These are phyloP conservation scores for Numida meleagris DNA, from an alignment of 2,113 vertebrate genomes.

Conservation along the genomic window DNA sequence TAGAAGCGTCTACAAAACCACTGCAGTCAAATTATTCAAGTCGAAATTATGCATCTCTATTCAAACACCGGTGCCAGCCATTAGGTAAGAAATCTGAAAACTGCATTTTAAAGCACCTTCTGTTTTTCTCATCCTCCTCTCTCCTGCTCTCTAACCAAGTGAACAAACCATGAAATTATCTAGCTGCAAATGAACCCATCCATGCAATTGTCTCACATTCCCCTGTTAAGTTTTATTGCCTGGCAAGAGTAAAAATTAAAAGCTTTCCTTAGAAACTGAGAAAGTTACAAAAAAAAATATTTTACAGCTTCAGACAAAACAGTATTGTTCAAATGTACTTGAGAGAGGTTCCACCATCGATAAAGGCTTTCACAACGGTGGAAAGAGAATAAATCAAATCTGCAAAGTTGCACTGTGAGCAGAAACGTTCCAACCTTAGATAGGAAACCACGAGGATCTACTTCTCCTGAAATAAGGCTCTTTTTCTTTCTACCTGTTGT, in stretches of 20 bases:
- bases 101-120: slow-evolving; percentile 5
- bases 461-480: background rate
- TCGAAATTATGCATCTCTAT: background rate
- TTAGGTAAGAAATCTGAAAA: background rate
- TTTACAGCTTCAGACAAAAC: slow-evolving; percentile 6
- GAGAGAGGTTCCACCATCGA: background rate
- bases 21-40: background rate
- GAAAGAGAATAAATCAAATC: background rate
- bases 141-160: slow-evolving; percentile 24
- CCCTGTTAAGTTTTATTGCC: slow-evolving; percentile 35
- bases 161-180: slow-evolving; percentile 69
- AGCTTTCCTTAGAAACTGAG: slow-evolving; percentile 3
- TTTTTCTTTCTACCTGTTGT: background rate
- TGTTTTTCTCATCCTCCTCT: background rate
- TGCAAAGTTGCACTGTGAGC: background rate
- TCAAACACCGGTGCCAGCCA: background rate
- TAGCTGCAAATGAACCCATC: slow-evolving; percentile 55
- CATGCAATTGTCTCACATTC: slow-evolving; percentile 49
- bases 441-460: background rate
- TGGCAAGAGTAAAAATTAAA: slow-evolving; percentile 47
- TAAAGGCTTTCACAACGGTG: background rate
- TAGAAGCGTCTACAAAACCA: background rate
- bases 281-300: background rate
- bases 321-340: background rate
- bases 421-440: background rate